A percentile compares a stretch with the other conserved stretches of the same genome.
Evolutionary conservation across 2,113 vertebrate genomes (phyloP).

Genomic region (Hyperopisus bebe): DNA sequence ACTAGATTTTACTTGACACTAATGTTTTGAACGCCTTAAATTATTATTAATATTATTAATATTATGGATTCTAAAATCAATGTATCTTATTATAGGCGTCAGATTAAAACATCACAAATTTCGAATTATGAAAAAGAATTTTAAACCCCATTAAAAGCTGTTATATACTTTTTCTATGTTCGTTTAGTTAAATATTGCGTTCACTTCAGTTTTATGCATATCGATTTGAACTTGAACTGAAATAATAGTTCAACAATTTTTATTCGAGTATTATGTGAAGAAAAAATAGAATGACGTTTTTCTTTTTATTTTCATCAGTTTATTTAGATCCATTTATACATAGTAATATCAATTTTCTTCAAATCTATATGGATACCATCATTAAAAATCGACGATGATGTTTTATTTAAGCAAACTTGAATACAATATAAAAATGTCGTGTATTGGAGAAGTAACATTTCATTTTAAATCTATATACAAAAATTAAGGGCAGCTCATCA

Average conservation of each 20-base stretch:
- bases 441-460: neutral
- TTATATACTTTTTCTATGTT: neutral
- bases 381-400: neutral
- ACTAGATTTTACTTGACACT: neutral
- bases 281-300: neutral
- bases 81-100: neutral
- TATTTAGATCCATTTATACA: neutral
- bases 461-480: neutral
- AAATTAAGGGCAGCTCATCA: neutral
- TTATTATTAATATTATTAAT: neutral
- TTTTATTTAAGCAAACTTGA: neutral
- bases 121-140: neutral
- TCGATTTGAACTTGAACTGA: neutral
- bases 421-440: neutral
- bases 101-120: neutral
- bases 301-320: neutral
- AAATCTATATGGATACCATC: neutral
- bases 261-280: neutral
- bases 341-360: neutral
- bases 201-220: neutral
- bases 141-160: neutral
- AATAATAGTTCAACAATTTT: neutral
- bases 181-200: neutral
- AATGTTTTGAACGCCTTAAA: neutral
- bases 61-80: neutral